Base-by-base conservation (phyloP, 1,140 invertebrate species). In the Panulirus ornatus region DNA sequence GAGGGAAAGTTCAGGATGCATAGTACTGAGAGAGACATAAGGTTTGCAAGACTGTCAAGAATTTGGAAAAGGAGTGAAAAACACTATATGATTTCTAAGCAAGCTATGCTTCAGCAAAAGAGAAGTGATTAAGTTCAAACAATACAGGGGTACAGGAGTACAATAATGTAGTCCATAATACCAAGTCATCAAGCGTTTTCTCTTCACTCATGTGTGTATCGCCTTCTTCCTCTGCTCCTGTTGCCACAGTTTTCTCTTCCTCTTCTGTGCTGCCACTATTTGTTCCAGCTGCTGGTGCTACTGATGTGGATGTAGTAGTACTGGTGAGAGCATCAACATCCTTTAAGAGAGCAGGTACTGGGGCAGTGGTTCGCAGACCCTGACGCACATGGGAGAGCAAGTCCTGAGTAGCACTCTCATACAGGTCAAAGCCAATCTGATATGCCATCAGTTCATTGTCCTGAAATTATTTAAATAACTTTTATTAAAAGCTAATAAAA, bases 361-460 rank as follows among this genome's bases (percentile, higher is more conserved):
- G 97, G 58, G 97, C 97, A n/a, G 96, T 97, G 40, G 96, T 95
- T 93, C 96, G 95, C 0, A 99, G 93, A 51, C 97, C 97, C 93
- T 97, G 96, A 51, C 98, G 94, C 14, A 99, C 97, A 92, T 97
- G 95, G 40, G 96, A 96, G 27, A 99, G 94, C 93, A 99, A 99
- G 93, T 99, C 98, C 94, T 99, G 99, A 0, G 98, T 99, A 0
- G 99, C 99, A 90, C 98, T 99, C 94, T 99, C 99, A 93, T 99
- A 99, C 91, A 99, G 95, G 95, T 99, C 99, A 95, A 99, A 99
- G 0, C 97, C 98, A 93, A 99, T 99, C 95, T 99, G 99, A 94
- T 99, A 99, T 0, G 98, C 98, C 98, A 99, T 99, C 6, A 99
- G 93, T 47, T 95, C 94, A 92, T 94, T 95, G 70, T 96, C 95